Conservation (phyloP, 2,113 vertebrate genomes). For the Daphoenositta chrysoptera region DNA sequence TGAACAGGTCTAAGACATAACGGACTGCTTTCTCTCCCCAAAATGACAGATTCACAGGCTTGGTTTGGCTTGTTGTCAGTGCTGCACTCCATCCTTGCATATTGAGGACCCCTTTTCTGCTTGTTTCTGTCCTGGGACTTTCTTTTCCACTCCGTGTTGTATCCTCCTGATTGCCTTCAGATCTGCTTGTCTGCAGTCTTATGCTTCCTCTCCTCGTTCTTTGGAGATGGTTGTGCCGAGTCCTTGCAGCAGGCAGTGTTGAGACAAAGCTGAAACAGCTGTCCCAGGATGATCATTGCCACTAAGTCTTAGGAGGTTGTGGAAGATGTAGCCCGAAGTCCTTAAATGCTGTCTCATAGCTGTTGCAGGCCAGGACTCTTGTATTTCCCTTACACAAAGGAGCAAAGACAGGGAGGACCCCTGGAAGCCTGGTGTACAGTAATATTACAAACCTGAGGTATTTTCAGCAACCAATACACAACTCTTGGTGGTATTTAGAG, state of each 20-base stretch:
- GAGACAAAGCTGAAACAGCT: not conserved
- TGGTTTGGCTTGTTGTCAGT: not conserved
- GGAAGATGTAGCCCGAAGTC: not conserved
- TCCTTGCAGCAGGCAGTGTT: not conserved
- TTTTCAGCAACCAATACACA: not conserved
- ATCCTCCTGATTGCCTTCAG: not conserved
- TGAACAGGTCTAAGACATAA: not conserved
- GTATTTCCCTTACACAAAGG: not conserved
- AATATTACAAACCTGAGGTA: not conserved
- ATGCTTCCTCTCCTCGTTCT: not conserved
- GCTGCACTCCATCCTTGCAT: not conserved
- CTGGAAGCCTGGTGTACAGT: not conserved
- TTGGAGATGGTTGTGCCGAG: not conserved
- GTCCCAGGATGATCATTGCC: not conserved
- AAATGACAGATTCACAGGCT: not conserved
- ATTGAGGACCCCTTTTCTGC: not conserved
- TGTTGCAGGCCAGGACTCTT: not conserved
- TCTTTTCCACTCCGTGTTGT: not conserved
- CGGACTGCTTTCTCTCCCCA: not conserved
- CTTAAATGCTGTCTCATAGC: not conserved
- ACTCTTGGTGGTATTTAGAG: not conserved
- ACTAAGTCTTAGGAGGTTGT: not conserved
- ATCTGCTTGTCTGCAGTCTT: not conserved
- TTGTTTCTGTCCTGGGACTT: not conserved
- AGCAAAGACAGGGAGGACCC: not conserved